These are phyloP conservation scores for Apeltes quadracus DNA, from an alignment of 2,113 vertebrate genomes.

Conservation along the genomic window DNA sequence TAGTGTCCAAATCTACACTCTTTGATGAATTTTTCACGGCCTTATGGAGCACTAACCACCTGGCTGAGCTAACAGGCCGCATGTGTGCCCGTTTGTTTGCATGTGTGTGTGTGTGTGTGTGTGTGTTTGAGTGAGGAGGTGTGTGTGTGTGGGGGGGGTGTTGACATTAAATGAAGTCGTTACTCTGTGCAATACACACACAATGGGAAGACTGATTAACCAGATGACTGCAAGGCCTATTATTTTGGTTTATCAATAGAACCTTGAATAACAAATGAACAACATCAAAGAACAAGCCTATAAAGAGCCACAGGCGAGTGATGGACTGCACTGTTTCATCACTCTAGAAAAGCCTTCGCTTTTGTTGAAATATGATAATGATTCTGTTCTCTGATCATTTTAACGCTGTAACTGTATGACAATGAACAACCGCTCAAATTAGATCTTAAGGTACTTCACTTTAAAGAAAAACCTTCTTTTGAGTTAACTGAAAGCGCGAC, in stretches of 20 bases:
- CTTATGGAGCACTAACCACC: constrained; percentile 51
- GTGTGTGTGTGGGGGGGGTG: constrained; percentile 16
- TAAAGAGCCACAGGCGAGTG: constrained; percentile 68
- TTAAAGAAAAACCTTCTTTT: too few species aligned
- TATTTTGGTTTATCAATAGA: constrained; percentile 78
- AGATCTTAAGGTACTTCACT: constrained; percentile 20
- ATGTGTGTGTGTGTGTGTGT: constrained; percentile 11
- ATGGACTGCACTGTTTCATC: constrained; percentile 70
- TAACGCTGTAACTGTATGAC: constrained; percentile 29
- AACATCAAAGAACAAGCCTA: constrained; percentile 68
- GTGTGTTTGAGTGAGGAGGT: constrained; percentile 4
- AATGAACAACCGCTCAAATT: constrained; percentile 45
- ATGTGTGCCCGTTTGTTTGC: constrained; percentile 8
- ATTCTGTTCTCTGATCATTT: constrained; percentile 56
- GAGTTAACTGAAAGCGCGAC: background rate
- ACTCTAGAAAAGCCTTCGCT: constrained; percentile 59
- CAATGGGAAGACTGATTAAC: constrained; percentile 68
- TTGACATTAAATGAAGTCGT: constrained; percentile 56
- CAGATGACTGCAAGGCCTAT: constrained; percentile 69
- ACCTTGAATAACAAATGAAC: constrained; percentile 73
- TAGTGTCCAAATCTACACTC: constrained; percentile 56
- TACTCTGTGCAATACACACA: constrained; percentile 57
- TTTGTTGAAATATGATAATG: constrained; percentile 73
- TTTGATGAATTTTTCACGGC: constrained; percentile 75
- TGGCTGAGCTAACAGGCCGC: constrained; percentile 51